Evolutionary conservation across 2,113 vertebrate genomes (phyloP).

Genomic region (Cygnus buccinator): DNA sequence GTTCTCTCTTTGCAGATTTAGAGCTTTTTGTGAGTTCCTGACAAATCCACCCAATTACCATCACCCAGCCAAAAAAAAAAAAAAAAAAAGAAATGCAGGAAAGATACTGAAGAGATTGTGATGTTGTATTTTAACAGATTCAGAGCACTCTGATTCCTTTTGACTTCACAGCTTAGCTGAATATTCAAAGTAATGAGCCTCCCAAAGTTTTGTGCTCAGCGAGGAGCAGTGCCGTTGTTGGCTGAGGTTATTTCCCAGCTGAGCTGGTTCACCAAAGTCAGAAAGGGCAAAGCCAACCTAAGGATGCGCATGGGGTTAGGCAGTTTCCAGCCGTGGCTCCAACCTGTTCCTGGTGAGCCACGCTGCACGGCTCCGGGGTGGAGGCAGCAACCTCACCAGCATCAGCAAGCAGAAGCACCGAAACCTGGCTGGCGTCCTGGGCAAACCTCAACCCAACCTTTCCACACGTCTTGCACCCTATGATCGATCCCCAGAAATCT

Average conservation of each 20-base stretch:
- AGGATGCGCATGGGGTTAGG: neutral
- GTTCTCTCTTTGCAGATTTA: neutral
- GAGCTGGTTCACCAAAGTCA: neutral
- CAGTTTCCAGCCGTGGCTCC: no score
- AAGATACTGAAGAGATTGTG: neutral
- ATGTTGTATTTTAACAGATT: neutral
- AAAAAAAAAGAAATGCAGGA: neutral
- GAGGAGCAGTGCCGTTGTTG: neutral
- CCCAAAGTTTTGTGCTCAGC: neutral
- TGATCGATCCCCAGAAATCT: no score
- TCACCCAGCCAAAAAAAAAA: neutral
- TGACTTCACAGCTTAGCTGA: neutral
- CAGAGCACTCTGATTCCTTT: neutral
- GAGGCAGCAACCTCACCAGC: no score
- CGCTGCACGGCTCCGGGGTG: no score
- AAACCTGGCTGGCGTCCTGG: no score
- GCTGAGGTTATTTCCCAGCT: neutral
- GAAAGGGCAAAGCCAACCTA: neutral
- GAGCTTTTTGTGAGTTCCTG: neutral
- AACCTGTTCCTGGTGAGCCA: no score
- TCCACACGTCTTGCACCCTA: no score
- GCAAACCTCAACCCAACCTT: no score
- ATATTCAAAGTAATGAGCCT: neutral
- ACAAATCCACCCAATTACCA: neutral
- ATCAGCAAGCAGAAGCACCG: no score